Evolutionary conservation across 2,113 vertebrate genomes (phyloP).

Genomic region (Halichoeres trimaculatus): DNA sequence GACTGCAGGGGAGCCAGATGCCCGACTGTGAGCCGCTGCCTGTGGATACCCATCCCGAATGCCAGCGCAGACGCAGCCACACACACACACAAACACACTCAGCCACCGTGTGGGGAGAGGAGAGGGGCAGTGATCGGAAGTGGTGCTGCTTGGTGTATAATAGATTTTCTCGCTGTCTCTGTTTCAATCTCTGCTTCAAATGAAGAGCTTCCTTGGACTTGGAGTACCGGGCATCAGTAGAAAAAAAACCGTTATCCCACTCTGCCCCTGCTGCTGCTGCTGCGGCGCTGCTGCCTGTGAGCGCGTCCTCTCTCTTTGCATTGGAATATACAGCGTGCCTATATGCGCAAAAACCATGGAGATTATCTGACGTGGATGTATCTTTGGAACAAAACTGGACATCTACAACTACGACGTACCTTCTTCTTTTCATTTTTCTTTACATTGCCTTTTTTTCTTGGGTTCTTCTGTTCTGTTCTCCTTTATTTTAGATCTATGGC

Average conservation of each 20-base stretch:
- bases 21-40: slow-evolving; percentile 78
- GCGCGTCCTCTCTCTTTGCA: slow-evolving; percentile 65
- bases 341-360: slow-evolving; percentile 78
- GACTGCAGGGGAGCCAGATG: slow-evolving; percentile 85
- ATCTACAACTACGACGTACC: slow-evolving; percentile 37
- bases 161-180: slow-evolving; percentile 12
- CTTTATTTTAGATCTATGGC: slow-evolving; percentile 48
- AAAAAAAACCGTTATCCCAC: slow-evolving; percentile 39
- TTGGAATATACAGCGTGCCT: slow-evolving; percentile 79
- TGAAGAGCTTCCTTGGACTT: slow-evolving; percentile 73
- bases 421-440: slow-evolving; percentile 24
- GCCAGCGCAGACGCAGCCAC: slow-evolving; percentile 58
- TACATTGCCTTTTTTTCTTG: slow-evolving; percentile 13
- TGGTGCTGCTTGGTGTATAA: neutral
- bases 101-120: slow-evolving; percentile 27
- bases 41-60: slow-evolving; percentile 76
- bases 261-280: slow-evolving; percentile 44
- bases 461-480: slow-evolving; percentile 44
- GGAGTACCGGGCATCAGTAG: slow-evolving; percentile 68
- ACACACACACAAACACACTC: slow-evolving; percentile 45
- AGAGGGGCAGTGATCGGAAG: slow-evolving; percentile 43
- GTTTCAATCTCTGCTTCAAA: slow-evolving; percentile 43
- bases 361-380: slow-evolving; percentile 83
- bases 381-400: slow-evolving; percentile 75
- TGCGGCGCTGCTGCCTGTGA: slow-evolving; percentile 64